phyloP scores from a whole-genome alignment of 2,113 vertebrate genomes.

The Phalacrocorax aristotelis region DNA sequence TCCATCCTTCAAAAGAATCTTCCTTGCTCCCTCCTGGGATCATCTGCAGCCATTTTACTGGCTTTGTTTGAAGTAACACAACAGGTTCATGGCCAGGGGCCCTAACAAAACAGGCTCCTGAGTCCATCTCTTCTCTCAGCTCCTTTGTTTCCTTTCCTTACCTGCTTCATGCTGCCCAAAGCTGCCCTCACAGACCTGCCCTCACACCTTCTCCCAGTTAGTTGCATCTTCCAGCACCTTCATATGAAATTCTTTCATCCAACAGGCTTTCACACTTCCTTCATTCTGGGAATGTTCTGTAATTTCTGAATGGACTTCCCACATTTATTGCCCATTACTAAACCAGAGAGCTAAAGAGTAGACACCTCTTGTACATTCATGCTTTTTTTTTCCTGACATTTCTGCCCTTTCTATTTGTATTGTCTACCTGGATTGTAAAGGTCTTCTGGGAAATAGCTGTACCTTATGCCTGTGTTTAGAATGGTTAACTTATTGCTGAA shows the following conservation, averaged over 20 bases:
- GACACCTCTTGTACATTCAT: neutral
- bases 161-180: neutral
- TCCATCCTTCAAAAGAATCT: neutral
- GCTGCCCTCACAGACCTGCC: neutral
- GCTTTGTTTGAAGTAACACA: neutral
- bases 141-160: neutral
- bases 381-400: neutral
- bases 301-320: neutral
- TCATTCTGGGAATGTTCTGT: neutral
- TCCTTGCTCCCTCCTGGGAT: neutral
- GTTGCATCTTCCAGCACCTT: neutral
- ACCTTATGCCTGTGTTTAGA: neutral
- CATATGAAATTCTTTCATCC: neutral
- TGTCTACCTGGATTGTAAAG: neutral
- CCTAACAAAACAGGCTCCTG: neutral
- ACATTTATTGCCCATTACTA: neutral
- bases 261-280: neutral
- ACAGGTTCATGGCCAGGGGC: neutral
- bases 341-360: neutral
- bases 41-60: neutral
- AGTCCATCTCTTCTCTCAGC: neutral
- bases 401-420: neutral
- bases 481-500: neutral
- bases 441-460: neutral
- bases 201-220: neutral